phyloP scores from a whole-genome alignment of 2,888 invertebrate species.

The Agrotis segetum region DNA sequence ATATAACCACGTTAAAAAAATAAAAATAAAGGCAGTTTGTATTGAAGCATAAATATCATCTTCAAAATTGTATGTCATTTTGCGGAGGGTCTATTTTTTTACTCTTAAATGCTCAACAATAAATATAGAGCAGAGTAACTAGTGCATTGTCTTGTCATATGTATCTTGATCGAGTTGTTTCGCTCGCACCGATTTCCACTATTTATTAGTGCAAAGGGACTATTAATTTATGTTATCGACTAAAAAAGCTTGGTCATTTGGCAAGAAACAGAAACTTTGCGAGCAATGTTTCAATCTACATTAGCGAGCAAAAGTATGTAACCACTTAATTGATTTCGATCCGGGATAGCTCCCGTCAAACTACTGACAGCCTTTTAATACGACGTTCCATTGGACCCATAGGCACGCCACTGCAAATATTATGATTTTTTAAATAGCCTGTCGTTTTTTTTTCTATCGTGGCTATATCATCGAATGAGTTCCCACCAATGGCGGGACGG shows the following conservation, averaged over 20 bases:
- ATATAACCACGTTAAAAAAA: no score
- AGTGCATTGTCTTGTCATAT: slow-evolving; percentile 31
- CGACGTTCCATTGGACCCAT: no score
- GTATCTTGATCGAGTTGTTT: slow-evolving; percentile 23
- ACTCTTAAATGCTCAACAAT: not conserved
- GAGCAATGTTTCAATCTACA: not conserved
- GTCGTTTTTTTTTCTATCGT: no score
- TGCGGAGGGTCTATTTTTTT: not conserved
- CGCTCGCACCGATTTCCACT: not conserved
- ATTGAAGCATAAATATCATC: not conserved
- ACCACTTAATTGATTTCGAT: no score
- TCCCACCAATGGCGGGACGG: no score
- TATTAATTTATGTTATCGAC: slow-evolving; percentile 1
- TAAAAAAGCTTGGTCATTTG: not conserved
- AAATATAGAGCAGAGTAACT: slow-evolving; percentile 3
- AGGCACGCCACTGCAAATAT: no score
- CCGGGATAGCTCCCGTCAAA: no score
- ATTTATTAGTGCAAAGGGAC: slow-evolving; percentile 17
- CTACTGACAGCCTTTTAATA: no score
- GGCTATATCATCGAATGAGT: no score
- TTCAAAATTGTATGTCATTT: slow-evolving; percentile 8
- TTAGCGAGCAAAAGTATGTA: no score
- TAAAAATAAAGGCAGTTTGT: not conserved
- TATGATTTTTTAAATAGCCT: no score
- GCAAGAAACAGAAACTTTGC: not conserved